Conservation (phyloP, 2,113 vertebrate genomes). For the Piliocolobus tephrosceles region DNA sequence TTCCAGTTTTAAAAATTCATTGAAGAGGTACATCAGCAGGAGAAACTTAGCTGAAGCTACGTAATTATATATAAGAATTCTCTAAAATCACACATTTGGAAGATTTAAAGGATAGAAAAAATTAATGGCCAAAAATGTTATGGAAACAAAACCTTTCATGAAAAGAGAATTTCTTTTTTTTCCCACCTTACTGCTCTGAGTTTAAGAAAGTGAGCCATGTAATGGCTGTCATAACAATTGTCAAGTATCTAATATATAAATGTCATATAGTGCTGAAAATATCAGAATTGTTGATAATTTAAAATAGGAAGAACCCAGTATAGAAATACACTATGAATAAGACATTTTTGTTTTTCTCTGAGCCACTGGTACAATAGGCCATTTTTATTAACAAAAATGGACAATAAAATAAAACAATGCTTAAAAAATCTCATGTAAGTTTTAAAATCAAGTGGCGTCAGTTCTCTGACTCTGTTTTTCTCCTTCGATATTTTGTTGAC, state of each 20-base stretch:
- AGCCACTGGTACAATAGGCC: neutral
- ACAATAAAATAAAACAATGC: neutral
- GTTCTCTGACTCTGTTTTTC: neutral
- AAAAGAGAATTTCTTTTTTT: neutral
- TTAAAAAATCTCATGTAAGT: neutral
- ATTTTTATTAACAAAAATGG: neutral
- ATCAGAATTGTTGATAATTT: neutral
- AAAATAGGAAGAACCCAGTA: neutral
- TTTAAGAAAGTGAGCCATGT: neutral
- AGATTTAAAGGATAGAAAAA: neutral
- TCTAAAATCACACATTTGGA: neutral
- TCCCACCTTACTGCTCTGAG: neutral
- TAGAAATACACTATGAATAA: neutral
- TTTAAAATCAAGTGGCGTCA: neutral
- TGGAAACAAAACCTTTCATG: neutral
- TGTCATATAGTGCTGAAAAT: slow-evolving; percentile 19
- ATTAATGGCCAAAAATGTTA: slow-evolving; percentile 6
- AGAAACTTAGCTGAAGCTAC: neutral
- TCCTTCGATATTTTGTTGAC: neutral
- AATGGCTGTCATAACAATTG: neutral
- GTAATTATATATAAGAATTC: neutral
- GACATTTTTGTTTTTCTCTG: neutral
- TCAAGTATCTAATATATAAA: neutral
- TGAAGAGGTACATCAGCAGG: neutral
- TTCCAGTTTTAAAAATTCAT: neutral